Evolutionary conservation across 2,797 vertebrate genomes (phyloP), one percentile per base, ranked within the genome.

Genomic region (Danio tinwini): DNA sequence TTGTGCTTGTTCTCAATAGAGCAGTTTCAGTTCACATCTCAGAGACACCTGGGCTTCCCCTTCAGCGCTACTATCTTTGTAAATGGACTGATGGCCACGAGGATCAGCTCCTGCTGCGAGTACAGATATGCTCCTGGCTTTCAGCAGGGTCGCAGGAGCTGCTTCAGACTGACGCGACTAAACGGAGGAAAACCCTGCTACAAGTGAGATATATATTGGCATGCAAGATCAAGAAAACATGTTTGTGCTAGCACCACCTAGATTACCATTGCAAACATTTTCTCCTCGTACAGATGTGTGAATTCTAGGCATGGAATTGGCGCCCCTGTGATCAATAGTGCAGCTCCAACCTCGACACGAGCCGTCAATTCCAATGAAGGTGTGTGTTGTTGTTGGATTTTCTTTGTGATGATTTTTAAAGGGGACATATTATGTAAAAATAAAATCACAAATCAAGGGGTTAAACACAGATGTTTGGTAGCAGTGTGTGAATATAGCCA

Each of bases 91-190:
- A 88, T 89, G 85, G 90, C 82, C 9, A 90, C 93, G 59, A 87
- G 93, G 72, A 92, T 95, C 87, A 95, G 93, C 59, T 92, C 93
- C 21, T 96, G 95, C 88, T 95, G 95, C 5, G 94, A 96, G 85
- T 95, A 95, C 86, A 92, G 93, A 76, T 94, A 95, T 12, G 83
- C 83, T 29, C 92, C 92, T 0, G 94, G 94, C 67, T 93, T 94
- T 86, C 94, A 94, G 82, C 94, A 94, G 89, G 94, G 93, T 71
- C 91, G 77, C 65, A 90, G 88, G 55, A 92, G 94, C 87, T 93
- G 90, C 89, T 95, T 96, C 89, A 88, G 90, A 70, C 73, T 96
- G 67, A 82, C 84, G 0, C 90, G 92, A 82, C 86, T 94, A 72
- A 86, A 89, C 14, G 95, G 95, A 49, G 95, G 94, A 68, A 86